Base-by-base conservation (phyloP, 2,888 invertebrate species). In the Halictus ligatus region DNA sequence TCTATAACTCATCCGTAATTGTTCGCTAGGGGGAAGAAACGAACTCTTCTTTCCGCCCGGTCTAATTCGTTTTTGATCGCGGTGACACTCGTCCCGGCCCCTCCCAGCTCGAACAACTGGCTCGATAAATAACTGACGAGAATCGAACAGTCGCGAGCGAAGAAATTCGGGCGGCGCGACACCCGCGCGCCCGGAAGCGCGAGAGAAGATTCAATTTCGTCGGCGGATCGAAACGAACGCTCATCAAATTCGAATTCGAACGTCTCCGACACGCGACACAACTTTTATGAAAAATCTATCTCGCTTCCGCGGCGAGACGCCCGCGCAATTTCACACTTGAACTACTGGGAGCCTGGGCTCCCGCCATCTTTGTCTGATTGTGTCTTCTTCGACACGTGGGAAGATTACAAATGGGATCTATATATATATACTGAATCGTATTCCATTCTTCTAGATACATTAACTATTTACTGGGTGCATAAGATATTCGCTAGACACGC, bases 91-190 rank as follows among this genome's bases (percentile, higher is more conserved):
- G 92, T 92, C 89, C 1, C 64, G 29, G 8, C 64, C 29, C 29
- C 64, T 29, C 25, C 15, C 64, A 15, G 64, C 29, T 29, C 43
- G 87, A 88, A 83, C 88, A 90, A 87, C 80, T 82, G 86, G 87
- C 76, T 84, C 92, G 87, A 94, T 95, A 95, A 95, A 95, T 95
- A 95, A 95, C 94, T 92, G 94, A 95, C 93, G 95, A 91, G 92
- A 92, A 92, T 92, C 87, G 88, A 91, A 91, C 88, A 88, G 88
- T 72, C 77, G 43, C 29, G 85, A 81, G 81, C 64, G 86, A 90
- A 82, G 87, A 82, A 88, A 81, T 84, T 86, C 73, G 64, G 64
- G 76, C 75, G 29, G 21, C n/a, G 12, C 77, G 69, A 80, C 73
- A 83, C 35, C 82, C 87, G 48, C 83, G 77, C 78, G 46, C 18